These are phyloP conservation scores for Pterostichus madidus DNA, from an alignment of 2,888 invertebrate genomes.

Conservation along the genomic window DNA sequence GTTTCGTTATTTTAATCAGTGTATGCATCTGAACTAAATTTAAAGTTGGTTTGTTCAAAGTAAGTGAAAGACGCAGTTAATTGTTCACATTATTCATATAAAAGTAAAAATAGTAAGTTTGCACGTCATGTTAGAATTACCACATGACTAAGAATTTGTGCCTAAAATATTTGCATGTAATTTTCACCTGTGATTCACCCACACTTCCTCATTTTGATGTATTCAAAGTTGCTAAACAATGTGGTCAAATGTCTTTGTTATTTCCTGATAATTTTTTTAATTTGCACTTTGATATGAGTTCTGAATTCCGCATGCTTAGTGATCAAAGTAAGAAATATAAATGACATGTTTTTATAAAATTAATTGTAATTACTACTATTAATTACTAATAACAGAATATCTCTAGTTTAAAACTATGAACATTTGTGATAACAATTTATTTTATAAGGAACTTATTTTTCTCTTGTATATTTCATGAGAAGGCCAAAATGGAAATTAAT, in stretches of 20 bases:
- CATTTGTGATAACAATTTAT: too few relatives aligned
- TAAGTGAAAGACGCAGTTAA: conserved; percentile 11
- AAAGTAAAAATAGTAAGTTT: conserved; percentile 37
- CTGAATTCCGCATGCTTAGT: neutral
- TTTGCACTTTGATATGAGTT: too few relatives aligned
- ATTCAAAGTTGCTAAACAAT: neutral
- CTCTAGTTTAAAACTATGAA: too few relatives aligned
- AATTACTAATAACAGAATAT: too few relatives aligned
- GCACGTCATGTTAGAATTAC: conserved; percentile 8
- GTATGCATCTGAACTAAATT: conserved; percentile 12
- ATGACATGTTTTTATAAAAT: too few relatives aligned
- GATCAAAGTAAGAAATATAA: too few relatives aligned
- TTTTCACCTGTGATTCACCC: conserved; percentile 18
- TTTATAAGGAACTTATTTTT: too few relatives aligned
- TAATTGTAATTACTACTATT: too few relatives aligned
- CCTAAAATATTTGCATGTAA: conserved; percentile 4
- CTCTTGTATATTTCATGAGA: too few relatives aligned
- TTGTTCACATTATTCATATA: conserved; percentile 6
- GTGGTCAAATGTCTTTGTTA: neutral
- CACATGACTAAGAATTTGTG: conserved; percentile 18
- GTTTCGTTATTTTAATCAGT: conserved; percentile 7
- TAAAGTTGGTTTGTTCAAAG: conserved; percentile 1
- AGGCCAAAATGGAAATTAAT: too few relatives aligned
- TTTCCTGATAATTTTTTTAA: neutral
- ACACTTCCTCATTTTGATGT: neutral